Percentiles rank a stretch among this genome's conserved stretches.
These are phyloP conservation scores for Zele albiditarsus DNA, from an alignment of 2,888 invertebrate genomes.

Conservation along the genomic window DNA sequence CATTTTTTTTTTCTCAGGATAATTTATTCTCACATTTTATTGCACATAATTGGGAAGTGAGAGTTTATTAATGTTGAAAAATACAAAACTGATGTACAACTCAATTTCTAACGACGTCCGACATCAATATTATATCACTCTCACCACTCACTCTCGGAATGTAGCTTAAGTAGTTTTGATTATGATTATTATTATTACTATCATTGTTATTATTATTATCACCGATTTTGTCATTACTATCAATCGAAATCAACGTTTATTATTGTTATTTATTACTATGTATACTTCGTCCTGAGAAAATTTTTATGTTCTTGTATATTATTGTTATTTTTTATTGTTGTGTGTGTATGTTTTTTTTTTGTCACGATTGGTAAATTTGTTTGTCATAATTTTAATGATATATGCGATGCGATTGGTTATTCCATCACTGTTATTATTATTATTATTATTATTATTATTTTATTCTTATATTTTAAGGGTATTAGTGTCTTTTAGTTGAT, in stretches of 20 bases:
- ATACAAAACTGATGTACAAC: background rate
- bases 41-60: background rate
- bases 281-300: background rate
- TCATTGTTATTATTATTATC: slow-evolving; percentile 32
- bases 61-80: background rate
- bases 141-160: slow-evolving; percentile 31
- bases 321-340: background rate
- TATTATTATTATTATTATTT: too few relatives aligned
- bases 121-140: background rate
- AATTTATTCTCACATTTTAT: background rate
- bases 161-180: slow-evolving; percentile 40
- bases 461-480: too few relatives aligned
- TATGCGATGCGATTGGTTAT: too few relatives aligned
- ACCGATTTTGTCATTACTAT: slow-evolving; percentile 20
- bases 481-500: too few relatives aligned
- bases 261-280: slow-evolving; percentile 23
- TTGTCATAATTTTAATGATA: background rate
- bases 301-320: background rate
- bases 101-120: background rate
- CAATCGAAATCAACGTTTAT: too few relatives aligned
- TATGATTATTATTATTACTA: slow-evolving; percentile 22
- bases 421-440: too few relatives aligned
- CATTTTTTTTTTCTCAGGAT: too few relatives aligned
- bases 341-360: background rate
- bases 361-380: background rate